Conservation (phyloP, 2,113 vertebrate genomes). For the Trematomus loennbergii region DNA sequence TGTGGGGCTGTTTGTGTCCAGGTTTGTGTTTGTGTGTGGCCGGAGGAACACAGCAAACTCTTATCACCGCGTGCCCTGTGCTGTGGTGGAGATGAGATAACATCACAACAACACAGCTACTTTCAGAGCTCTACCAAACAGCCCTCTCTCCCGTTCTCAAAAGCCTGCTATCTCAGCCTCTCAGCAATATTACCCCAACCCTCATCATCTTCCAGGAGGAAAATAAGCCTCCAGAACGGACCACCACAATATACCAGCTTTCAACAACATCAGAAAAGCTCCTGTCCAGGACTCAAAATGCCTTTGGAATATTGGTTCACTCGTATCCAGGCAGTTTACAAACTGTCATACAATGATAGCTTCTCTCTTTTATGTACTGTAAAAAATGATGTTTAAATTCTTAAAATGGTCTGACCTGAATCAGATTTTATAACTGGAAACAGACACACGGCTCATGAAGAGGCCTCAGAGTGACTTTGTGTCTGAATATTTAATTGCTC, state of each 20-base stretch:
- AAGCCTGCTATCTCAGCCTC: constrained; percentile 41
- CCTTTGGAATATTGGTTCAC: constrained; percentile 9
- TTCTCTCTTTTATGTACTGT: too few species aligned
- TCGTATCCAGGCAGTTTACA: background rate
- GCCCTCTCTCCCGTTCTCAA: constrained; percentile 42
- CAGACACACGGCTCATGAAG: background rate
- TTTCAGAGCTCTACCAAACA: constrained; percentile 60
- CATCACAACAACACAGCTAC: constrained; percentile 61
- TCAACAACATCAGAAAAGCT: constrained; percentile 23
- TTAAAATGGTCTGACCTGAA: constrained; percentile 33
- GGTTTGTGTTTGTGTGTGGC: constrained; percentile 17
- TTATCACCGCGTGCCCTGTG: constrained; percentile 55
- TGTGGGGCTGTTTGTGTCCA: constrained; percentile 15
- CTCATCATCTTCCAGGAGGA: constrained; percentile 30
- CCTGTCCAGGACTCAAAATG: constrained; percentile 14
- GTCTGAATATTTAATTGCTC: constrained; percentile 16
- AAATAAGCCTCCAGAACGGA: constrained; percentile 23
- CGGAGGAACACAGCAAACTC: constrained; percentile 29
- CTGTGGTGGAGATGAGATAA: constrained; percentile 63
- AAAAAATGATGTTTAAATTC: background rate
- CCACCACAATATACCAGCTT: constrained; percentile 18
- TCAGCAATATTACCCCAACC: constrained; percentile 26
- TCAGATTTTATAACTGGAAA: constrained; percentile 5
- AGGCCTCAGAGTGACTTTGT: constrained; percentile 3
- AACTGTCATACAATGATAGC: background rate